Percentiles rank a stretch among this genome's conserved stretches.
Conservation (phyloP, 2,888 invertebrate genomes). For the Drosophila quasianomalipes region DNA sequence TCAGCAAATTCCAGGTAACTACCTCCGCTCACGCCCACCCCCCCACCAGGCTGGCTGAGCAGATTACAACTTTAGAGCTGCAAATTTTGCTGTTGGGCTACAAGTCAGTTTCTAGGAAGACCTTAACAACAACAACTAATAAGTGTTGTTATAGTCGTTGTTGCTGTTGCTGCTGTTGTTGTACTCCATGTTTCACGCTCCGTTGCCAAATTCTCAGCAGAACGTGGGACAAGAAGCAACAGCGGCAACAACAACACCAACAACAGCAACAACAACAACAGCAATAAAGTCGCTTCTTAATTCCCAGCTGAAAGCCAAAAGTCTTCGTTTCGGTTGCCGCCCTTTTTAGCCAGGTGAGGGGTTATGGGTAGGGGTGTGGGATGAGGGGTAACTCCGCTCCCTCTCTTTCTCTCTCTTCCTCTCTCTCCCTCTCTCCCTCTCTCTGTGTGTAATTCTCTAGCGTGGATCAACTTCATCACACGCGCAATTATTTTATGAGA, state of each 20-base stretch:
- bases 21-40: neutral
- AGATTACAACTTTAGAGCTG: constrained; percentile 50
- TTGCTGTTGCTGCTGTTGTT: constrained; percentile 29
- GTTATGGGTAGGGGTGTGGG: neutral
- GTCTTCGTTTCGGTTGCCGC: constrained; percentile 50
- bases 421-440: neutral
- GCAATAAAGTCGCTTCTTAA: constrained; percentile 50
- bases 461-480: constrained; percentile 68
- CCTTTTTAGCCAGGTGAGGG: constrained; percentile 19
- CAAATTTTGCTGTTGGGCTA: constrained; percentile 49
- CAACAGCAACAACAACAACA: constrained; percentile 7
- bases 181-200: constrained; percentile 76
- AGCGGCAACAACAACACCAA: constrained; percentile 32
- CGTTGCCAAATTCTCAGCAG: constrained; percentile 79
- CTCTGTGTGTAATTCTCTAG: constrained; percentile 8
- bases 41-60: neutral
- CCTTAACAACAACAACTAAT: constrained; percentile 30
- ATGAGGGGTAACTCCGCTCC: neutral
- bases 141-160: constrained; percentile 1
- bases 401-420: neutral
- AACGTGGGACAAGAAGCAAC: constrained; percentile 51
- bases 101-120: constrained; percentile 53
- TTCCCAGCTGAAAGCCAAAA: constrained; percentile 69
- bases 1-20: constrained; percentile 44
- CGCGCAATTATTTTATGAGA: constrained; percentile 79